Base-by-base conservation (phyloP, 2,113 vertebrate species). In the Oncorhynchus mykiss region DNA sequence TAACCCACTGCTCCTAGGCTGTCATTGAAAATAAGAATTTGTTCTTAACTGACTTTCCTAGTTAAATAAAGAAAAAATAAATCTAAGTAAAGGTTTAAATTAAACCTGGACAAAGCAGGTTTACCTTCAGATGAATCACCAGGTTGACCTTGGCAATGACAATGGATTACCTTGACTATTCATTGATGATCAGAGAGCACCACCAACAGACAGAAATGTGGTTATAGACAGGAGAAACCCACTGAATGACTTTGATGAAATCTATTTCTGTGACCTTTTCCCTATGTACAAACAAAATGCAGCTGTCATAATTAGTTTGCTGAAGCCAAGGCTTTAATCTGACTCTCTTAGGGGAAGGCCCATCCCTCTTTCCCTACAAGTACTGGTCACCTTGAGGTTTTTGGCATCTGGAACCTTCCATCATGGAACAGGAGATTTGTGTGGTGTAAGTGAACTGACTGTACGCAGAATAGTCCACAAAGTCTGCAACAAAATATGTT, bases 41-140 rank as follows among this genome's bases (percentile, higher is more conserved):
- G 27, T 27, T 27, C 27, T 27, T 27, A 27, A 27, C 27, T 27
- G 2, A 2, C 3, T 27, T 27, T 0, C 27, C 27, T 27, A 3
- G 27, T 27, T 3, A 27, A 27, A 27, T 27, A 27, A 25, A n/a
- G n/a, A n/a, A n/a, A n/a, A n/a, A n/a, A n/a, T n/a, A 25, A 25
- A 70, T 70, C 69, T 51, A 70, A 70, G 39, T 70, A 16, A 49
- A 70, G 45, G 16, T 12, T 71, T 71, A 49, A 13, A 51, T 71
- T 71, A 71, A 71, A 71, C 39, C 69, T 71, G 18, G 69, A 45
- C 69, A 48, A 12, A 70, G 34, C 69, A 71, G 69, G 39, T 71
- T 71, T 51, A 71, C 51, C 69, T 51, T 51, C 69, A 71, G 69
- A 71, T 71, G 49, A 71, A 34, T 29, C 67, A 13, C 67, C 11